Percentiles rank a stretch among this genome's conserved stretches.
Conservation (phyloP, 2,888 invertebrate species). For the Caenorhabditis doughertyi region DNA sequence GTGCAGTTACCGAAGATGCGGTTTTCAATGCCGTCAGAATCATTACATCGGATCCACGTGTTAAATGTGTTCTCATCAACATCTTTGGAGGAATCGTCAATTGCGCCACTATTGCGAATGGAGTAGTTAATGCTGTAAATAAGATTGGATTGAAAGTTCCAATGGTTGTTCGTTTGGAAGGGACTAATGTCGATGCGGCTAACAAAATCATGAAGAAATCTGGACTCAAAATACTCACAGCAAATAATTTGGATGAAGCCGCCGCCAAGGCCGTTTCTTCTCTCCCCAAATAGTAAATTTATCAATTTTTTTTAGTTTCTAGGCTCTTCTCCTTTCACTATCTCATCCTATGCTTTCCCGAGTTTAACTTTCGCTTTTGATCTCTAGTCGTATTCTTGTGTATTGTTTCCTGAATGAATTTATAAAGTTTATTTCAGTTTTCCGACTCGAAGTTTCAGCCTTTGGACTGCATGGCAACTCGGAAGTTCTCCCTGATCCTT, state of each 20-base stretch:
- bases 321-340: conserved; percentile 26
- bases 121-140: conserved; percentile 92
- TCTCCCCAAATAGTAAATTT: conserved; percentile 29
- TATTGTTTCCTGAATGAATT: too few relatives aligned
- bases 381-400: too few relatives aligned
- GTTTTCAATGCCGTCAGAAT: conserved; percentile 92
- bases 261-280: conserved; percentile 90
- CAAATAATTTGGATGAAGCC: conserved; percentile 93
- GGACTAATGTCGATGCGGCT: conserved; percentile 92
- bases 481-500: too few relatives aligned
- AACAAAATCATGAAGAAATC: conserved; percentile 90
- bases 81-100: conserved; percentile 99
- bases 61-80: conserved; percentile 96
- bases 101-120: conserved; percentile 96
- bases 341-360: too few relatives aligned
- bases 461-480: too few relatives aligned
- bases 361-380: too few relatives aligned
- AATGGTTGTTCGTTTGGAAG: conserved; percentile 82
- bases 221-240: conserved; percentile 90
- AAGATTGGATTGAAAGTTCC: conserved; percentile 90
- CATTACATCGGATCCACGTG: conserved; percentile 88
- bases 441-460: too few relatives aligned
- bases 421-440: too few relatives aligned
- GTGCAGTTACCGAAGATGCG: conserved; percentile 94
- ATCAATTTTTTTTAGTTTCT: conserved; percentile 1